Percentiles rank a stretch among this genome's conserved stretches.
Conservation (phyloP, 2,888 invertebrate genomes). For the Blastobasis adustella region DNA sequence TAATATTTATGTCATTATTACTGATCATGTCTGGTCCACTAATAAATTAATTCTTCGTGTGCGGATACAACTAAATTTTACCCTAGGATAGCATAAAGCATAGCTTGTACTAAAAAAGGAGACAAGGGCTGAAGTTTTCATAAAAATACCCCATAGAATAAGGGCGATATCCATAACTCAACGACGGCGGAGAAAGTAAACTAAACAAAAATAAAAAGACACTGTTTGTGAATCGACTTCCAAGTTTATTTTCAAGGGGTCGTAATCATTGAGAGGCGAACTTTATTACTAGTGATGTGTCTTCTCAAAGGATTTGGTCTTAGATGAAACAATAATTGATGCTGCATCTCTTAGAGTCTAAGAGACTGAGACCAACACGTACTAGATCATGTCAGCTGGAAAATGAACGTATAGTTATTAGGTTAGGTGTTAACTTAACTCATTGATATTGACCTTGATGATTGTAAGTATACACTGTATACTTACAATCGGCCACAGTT, state of each 20-base stretch:
- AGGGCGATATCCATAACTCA: slow-evolving; percentile 54
- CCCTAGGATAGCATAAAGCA: slow-evolving; percentile 21
- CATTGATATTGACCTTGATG: no score
- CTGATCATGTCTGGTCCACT: no score
- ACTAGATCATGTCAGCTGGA: background rate
- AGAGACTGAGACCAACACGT: no score
- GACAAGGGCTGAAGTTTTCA: slow-evolving; percentile 28
- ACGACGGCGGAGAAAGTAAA: slow-evolving; percentile 35
- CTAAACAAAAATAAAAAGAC: slow-evolving; percentile 58
- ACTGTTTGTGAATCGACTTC: slow-evolving; percentile 47
- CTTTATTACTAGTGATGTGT: slow-evolving; percentile 33
- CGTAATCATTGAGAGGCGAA: slow-evolving; percentile 59
- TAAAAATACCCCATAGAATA: slow-evolving; percentile 41
- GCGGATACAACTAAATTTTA: slow-evolving; percentile 12
- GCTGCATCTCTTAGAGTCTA: no score
- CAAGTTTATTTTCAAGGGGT: slow-evolving; percentile 62
- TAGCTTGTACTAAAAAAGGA: slow-evolving; percentile 38
- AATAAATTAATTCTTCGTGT: no score
- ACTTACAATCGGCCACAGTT: no score
- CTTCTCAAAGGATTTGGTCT: background rate
- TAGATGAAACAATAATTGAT: no score
- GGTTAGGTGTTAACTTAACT: background rate
- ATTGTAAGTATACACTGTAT: no score
- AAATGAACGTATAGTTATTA: background rate
- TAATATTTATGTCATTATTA: no score